Conservation (phyloP, 1,140 invertebrate genomes). For the Procambarus virginalis region DNA sequence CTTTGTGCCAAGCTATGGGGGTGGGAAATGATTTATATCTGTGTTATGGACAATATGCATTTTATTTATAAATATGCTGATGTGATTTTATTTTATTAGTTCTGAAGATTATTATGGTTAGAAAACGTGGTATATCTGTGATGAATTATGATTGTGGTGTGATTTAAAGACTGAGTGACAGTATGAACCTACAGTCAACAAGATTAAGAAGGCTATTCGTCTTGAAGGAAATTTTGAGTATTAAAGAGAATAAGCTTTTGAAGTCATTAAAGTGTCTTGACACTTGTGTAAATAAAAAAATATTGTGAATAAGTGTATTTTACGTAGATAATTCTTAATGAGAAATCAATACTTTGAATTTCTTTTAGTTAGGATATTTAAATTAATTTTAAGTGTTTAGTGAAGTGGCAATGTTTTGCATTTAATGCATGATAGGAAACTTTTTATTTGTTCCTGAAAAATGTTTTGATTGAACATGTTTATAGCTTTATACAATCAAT, state of each 20-base stretch:
- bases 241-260: background rate
- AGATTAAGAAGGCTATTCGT: background rate
- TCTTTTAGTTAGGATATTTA: background rate
- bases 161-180: background rate
- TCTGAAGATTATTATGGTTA: slow-evolving; percentile 37
- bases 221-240: too few species aligned
- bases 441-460: slow-evolving; percentile 8
- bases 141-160: slow-evolving; percentile 51
- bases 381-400: slow-evolving; percentile 23
- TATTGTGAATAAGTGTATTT: slow-evolving; percentile 3
- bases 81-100: slow-evolving; percentile 32
- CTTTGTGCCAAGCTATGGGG: slow-evolving; percentile 43
- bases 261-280: background rate
- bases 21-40: background rate
- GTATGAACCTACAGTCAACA: background rate
- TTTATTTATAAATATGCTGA: slow-evolving; percentile 30
- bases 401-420: slow-evolving; percentile 3
- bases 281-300: background rate
- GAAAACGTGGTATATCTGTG: slow-evolving; percentile 44
- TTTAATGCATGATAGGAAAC: background rate
- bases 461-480: background rate
- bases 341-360: background rate
- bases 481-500: background rate
- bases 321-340: background rate
- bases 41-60: background rate